These are phyloP conservation scores for Caretta caretta DNA, from an alignment of 2,113 vertebrate species.

Conservation along the genomic window DNA sequence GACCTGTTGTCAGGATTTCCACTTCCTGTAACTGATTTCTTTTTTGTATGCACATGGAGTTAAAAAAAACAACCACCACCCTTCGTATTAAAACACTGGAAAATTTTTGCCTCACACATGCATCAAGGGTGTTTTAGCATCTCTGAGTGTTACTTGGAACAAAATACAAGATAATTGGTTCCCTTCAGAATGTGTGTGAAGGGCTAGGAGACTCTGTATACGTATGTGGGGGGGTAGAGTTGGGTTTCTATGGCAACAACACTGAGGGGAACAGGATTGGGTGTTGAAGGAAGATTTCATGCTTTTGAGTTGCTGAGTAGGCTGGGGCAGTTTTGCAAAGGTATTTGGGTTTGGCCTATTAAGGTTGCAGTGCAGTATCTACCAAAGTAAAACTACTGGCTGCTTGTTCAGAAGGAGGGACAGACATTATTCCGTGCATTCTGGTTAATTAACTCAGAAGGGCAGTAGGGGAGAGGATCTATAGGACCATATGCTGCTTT, in stretches of 20 bases:
- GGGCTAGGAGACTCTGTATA: not conserved
- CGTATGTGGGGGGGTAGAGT: not conserved
- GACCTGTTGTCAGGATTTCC: not conserved
- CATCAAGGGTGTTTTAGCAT: not conserved
- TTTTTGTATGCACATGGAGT: not conserved
- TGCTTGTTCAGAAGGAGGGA: slow-evolving; percentile 5
- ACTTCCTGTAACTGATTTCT: not conserved
- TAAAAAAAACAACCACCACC: not conserved
- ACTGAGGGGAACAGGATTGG: not conserved
- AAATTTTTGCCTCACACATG: not conserved
- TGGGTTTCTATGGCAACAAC: slow-evolving; percentile 1
- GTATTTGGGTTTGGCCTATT: not conserved
- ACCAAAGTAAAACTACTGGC: not conserved
- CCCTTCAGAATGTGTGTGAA: not conserved
- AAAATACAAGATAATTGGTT: not conserved
- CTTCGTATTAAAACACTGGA: not conserved
- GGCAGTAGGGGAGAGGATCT: not conserved
- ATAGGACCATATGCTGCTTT: not conserved
- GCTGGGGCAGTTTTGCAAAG: slow-evolving; percentile 10
- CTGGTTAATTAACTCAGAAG: slow-evolving; percentile 31
- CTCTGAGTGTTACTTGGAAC: not conserved
- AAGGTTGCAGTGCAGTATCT: not conserved
- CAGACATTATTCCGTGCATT: not conserved
- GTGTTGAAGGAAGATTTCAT: not conserved
- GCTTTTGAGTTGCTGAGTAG: slow-evolving; percentile 18